Evolutionary conservation across 2,888 invertebrate species (phyloP), one percentile per base, ranked within the genome.

Genomic region (Hanleya hanleyi): DNA sequence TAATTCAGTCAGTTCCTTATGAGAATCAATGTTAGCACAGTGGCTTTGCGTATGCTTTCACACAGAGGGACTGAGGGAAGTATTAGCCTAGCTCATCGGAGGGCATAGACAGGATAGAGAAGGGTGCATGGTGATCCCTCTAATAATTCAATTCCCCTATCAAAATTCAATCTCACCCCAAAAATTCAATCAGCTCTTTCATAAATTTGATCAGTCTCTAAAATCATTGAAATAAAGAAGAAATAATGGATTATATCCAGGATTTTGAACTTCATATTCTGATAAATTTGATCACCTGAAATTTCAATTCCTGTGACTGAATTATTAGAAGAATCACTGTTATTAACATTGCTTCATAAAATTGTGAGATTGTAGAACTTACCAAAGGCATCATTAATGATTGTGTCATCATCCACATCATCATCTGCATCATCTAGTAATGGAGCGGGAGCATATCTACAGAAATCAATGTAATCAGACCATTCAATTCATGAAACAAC

Each of bases 321-420:
- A n/a, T n/a, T n/a, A n/a, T n/a, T n/a, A n/a, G n/a, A n/a, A n/a
- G n/a, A n/a, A n/a, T n/a, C n/a, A n/a, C n/a, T n/a, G n/a, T n/a
- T n/a, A n/a, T n/a, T n/a, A n/a, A n/a, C n/a, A n/a, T n/a, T n/a
- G n/a, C n/a, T n/a, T n/a, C n/a, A n/a, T n/a, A n/a, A n/a, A n/a
- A n/a, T n/a, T n/a, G 36, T 22, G 0, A 68, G 29, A 70, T 26
- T 29, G n/a, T 22, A 69, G 1, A 33, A 76, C 85, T 83, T 85
- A 92, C 96, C 96, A 90, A 95, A 96, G 0, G 96, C 95, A 92
- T 96, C 96, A 86, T 95, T 95, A 70, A 96, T 95, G 87, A 96
- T 94, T 85, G 96, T 96, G 69, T 89, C 90, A 86, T 96, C 96
- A 69, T 93, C 92, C 86, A 96, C 96, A 7, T 89, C 89, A 77